These are phyloP conservation scores for Sebastes reedi DNA, from an alignment of 2,797 vertebrate species.

Conservation along the genomic window DNA sequence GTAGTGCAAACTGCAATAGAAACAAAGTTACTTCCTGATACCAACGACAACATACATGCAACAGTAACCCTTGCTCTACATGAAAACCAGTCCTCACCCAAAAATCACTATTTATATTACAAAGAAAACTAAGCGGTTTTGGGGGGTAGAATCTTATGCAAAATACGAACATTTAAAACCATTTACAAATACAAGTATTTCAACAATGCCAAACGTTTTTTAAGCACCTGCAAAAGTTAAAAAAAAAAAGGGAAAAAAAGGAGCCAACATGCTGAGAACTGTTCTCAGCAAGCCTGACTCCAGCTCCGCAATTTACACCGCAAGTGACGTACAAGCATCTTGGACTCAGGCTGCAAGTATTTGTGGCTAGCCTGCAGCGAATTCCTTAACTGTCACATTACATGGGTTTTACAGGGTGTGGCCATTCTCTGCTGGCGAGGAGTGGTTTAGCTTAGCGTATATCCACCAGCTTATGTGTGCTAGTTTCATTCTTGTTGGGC, in stretches of 20 bases:
- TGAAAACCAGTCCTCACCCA: background rate
- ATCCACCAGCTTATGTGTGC: constrained; percentile 12
- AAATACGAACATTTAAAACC: too few relatives aligned
- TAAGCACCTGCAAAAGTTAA: constrained; percentile 2
- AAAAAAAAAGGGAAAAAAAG: background rate
- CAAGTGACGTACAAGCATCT: constrained; percentile 58
- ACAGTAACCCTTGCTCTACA: background rate
- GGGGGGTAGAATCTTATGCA: background rate
- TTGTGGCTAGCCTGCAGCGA: constrained; percentile 75
- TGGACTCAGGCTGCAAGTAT: constrained; percentile 75
- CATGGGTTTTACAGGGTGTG: constrained; percentile 68
- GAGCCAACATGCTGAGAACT: constrained; percentile 22
- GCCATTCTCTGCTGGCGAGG: constrained; percentile 30
- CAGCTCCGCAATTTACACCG: constrained; percentile 41
- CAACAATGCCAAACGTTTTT: constrained; percentile 28
- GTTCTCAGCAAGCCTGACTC: constrained; percentile 28
- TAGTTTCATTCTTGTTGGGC: constrained; percentile 4
- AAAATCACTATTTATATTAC: background rate
- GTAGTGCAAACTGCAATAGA: background rate
- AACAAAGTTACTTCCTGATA: background rate
- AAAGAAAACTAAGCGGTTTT: background rate
- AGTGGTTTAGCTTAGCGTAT: background rate
- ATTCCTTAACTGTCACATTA: constrained; percentile 78
- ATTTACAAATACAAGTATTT: constrained; percentile 19
- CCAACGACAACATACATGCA: background rate